A percentile compares a stretch with the other conserved stretches of the same genome.
These are phyloP conservation scores for Alca torda DNA, from an alignment of 2,797 vertebrate species.

Conservation along the genomic window DNA sequence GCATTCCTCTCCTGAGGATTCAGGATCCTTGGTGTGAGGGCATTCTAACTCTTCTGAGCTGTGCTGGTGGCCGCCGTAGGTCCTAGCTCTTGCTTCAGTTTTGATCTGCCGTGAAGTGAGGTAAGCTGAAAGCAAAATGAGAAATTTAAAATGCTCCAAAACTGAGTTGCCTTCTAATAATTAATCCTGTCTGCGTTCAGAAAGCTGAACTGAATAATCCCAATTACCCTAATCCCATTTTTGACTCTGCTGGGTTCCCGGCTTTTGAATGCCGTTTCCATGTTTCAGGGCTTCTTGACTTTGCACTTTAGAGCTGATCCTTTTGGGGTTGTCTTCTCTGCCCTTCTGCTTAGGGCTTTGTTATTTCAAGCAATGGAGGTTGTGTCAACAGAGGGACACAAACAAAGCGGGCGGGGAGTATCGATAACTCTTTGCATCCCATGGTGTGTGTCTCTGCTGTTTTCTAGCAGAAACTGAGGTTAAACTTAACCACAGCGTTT, in stretches of 20 bases:
- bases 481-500: rapidly evolving
- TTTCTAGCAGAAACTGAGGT: not conserved
- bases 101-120: rapidly evolving
- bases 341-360: not conserved
- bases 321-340: not conserved
- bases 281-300: not conserved
- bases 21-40: rapidly evolving
- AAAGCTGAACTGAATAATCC: not conserved
- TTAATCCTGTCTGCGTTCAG: not conserved
- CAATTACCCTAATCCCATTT: not conserved
- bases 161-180: not conserved
- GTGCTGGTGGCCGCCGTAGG: rapidly evolving
- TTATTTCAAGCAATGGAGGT: not conserved
- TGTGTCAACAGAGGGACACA: not conserved
- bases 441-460: not conserved
- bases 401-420: not conserved
- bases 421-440: not conserved
- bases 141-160: not conserved
- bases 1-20: not conserved
- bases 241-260: not conserved
- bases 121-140: not conserved
- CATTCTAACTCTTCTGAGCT: not conserved
- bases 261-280: not conserved
- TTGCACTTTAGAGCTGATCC: not conserved
- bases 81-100: not conserved